Base-by-base conservation (phyloP, 2,113 vertebrate species). In the Trichomycterus rosablanca region DNA sequence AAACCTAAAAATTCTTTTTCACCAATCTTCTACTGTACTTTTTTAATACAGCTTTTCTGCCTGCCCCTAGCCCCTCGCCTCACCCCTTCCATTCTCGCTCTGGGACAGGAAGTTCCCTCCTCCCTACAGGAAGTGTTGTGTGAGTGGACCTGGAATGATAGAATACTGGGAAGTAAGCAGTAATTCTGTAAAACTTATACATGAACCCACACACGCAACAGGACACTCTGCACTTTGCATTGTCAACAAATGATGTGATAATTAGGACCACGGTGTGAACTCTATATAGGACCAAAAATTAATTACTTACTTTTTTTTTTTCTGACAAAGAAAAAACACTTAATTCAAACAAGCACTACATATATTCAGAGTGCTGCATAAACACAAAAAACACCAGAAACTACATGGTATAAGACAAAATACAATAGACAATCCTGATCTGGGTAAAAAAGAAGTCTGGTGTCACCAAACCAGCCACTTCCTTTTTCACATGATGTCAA, bases 91-190 rank as follows among this genome's bases (percentile, higher is more conserved):
- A 59, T 39, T 49, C 40, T 45, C 20, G 28, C 45, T 73, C 51
- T 45, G 52, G 23, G 35, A 70, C 79, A 87, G 87, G 87, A 88
- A 85, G 74, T 68, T 71, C 68, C 71, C 54, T 68, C 53, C 60
- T 37, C 67, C 56, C 40, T 60, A 79, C 84, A 86, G 86, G 87
- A 89, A 83, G 81, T 71, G 55, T 75, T 77, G 67, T 70, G 59
- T 76, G 82, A 80, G 78, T 81, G 84, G 68, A 73, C 69, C 76
- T 70, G 73, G 82, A 82, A 78, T 82, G 85, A 86, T 83, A 87
- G 83, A 82, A 89, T 82, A 84, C 83, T 81, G 81, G 83, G 83
- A 87, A 84, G 76, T 76, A 73, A 77, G 78, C 80, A 78, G 80
- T 85, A 80, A 81, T 76, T 44, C 63, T 73, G 67, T 63, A 63